Base-by-base conservation (phyloP, 2,113 vertebrate genomes). In the Plestiodon gilberti region DNA sequence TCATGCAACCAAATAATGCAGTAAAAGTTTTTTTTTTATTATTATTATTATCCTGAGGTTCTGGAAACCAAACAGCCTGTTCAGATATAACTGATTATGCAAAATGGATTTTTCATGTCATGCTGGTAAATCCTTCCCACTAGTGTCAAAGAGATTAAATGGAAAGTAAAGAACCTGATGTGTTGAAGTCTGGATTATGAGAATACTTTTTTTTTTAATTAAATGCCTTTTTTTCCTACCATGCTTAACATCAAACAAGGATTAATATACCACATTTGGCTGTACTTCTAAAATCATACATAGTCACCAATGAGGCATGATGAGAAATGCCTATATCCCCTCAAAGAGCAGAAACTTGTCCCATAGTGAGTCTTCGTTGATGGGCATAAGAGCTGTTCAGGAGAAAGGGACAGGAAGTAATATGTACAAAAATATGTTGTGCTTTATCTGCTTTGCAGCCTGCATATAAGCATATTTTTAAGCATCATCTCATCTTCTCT, bases 51-150 rank as follows among this genome's bases (percentile, higher is more conserved):
- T 78, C 89, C 43, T 76, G 65, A 55, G 8, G 18, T 70, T 15
- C 73, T 6, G 75, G 62, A 59, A 90, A 9, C 4, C 64, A 33
- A 30, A 81, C 83, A 81, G 82, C 15, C 73, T 92, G 91, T 91
- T 43, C n/a, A 55, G 17, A 55, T 83, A 84, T 57, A 91, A 89
- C 74, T 64, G 48, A 22, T 88, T 81, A 85, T 52, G 81, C 38
- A 90, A 93, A 93, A 89, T 87, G 78, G 76, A 91, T 93, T 93
- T 62, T 91, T 92, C 79, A 78, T 11, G 3, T 80, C 82, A 71
- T 2, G 40, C 78, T 78, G 87, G 33, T 91, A 77, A 92, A 85
- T 92, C 90, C 35, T 89, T 59, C 62, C 74, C 87, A 65, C 82
- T 81, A 57, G 83, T 65, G 1, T 88, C 86, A 92, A 87, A 78